phyloP scores from a whole-genome alignment of 2,113 vertebrate genomes.

The Corynorhinus townsendii region DNA sequence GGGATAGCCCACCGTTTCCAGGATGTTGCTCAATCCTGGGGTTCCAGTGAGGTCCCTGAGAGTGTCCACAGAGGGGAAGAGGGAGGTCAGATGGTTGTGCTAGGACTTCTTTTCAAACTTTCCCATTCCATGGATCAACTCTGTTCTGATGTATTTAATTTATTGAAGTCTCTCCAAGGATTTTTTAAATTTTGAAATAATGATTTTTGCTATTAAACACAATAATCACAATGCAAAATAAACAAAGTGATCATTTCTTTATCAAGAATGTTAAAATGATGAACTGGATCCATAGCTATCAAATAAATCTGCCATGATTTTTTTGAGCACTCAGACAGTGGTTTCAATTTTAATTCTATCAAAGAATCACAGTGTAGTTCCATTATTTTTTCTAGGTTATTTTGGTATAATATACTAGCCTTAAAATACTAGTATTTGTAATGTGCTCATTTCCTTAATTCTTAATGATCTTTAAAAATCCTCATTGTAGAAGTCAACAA shows the following conservation, averaged over 20 bases:
- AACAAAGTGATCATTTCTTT: not conserved
- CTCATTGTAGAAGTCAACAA: not conserved
- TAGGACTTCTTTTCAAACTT: not conserved
- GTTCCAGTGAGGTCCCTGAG: not conserved
- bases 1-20: not conserved
- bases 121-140: not conserved
- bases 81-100: accelerated
- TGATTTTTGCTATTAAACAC: not conserved
- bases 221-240: not conserved
- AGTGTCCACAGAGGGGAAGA: accelerated
- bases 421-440: not conserved
- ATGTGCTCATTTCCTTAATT: not conserved
- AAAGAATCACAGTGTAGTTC: not conserved
- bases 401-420: not conserved
- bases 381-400: not conserved
- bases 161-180: not conserved
- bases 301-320: not conserved
- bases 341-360: not conserved
- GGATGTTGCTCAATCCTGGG: not conserved
- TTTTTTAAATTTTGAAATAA: not conserved
- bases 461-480: not conserved
- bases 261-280: not conserved
- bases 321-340: not conserved
- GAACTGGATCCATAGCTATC: not conserved
- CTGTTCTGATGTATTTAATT: not conserved